These are phyloP conservation scores for Pseudomugil tenellus DNA, from an alignment of 2,797 vertebrate species.

Conservation along the genomic window DNA sequence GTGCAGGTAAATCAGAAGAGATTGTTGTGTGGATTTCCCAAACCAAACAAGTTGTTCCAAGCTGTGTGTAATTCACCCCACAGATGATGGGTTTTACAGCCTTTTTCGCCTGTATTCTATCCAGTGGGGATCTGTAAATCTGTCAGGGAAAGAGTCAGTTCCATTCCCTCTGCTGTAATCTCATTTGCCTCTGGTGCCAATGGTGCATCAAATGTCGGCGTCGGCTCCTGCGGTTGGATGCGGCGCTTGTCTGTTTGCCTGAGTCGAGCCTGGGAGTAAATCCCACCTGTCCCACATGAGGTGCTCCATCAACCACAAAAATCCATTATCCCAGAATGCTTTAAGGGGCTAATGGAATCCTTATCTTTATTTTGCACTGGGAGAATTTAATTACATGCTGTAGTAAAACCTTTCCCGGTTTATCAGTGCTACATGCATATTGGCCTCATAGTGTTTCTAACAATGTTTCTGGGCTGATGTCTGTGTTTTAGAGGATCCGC, in stretches of 20 bases:
- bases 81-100: constrained; percentile 86
- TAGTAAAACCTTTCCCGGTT: constrained; percentile 59
- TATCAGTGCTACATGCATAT: constrained; percentile 67
- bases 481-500: constrained; percentile 48
- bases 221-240: constrained; percentile 57
- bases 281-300: constrained; percentile 80
- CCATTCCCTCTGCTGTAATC: constrained; percentile 79
- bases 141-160: constrained; percentile 81
- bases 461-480: constrained; percentile 40
- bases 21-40: constrained; percentile 72
- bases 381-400: constrained; percentile 77
- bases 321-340: constrained; percentile 81
- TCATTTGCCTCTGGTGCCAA: constrained; percentile 84
- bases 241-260: constrained; percentile 42
- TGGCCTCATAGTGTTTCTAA: constrained; percentile 50
- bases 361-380: constrained; percentile 83
- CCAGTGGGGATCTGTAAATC: constrained; percentile 85
- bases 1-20: constrained; percentile 75
- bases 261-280: constrained; percentile 67
- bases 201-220: constrained; percentile 77
- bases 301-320: constrained; percentile 79
- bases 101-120: constrained; percentile 74
- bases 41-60: constrained; percentile 83
- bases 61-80: constrained; percentile 81
- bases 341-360: constrained; percentile 83